Evolutionary conservation across 2,888 invertebrate species (phyloP), one percentile per base, ranked within the genome.

Genomic region (Amphipyra berbera): DNA sequence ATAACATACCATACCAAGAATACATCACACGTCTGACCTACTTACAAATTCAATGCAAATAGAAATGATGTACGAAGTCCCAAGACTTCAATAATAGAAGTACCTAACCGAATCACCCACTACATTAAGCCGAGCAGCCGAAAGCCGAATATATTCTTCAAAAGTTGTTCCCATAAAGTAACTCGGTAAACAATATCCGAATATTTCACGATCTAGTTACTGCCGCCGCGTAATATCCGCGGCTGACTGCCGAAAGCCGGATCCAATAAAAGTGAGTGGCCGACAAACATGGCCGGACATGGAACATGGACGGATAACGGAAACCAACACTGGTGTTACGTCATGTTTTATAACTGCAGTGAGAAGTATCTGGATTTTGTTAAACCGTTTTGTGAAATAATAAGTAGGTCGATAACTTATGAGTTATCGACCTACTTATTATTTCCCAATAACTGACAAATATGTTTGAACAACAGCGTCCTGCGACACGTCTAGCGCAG

Each of bases 181-280:
- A 58, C 57, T 49, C 46, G 13, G 12, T 58, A 58, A 68, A 72
- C 71, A 74, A 68, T 73, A 70, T 45, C 66, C 47, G 60, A 60
- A 71, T 69, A 59, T 62, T 72, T 73, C 55, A 68, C 68, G 55
- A 70, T 70, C 74, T 52, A 73, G 73, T 71, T 68, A 68, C 58
- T 53, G 47, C 47, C 35, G 53, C 57, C 54, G 45, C 49, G 59
- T 70, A 63, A 77, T 76, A 73, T 73, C 66, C 62, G 67, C 64
- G 45, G 47, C 47, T 52, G 66, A 75, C 44, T 40, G 58, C 63
- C 60, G 61, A 68, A 75, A 76, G 64, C 71, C 68, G 71, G 65
- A 74, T 68, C 47, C 57, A 79, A 78, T 79, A 78, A 76, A 78
- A 68, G 52, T 59, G 65, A 75, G 75, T 76, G 73, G 70, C 57